Conservation (phyloP, 2,888 invertebrate genomes). For the Agonum fuliginosum region DNA sequence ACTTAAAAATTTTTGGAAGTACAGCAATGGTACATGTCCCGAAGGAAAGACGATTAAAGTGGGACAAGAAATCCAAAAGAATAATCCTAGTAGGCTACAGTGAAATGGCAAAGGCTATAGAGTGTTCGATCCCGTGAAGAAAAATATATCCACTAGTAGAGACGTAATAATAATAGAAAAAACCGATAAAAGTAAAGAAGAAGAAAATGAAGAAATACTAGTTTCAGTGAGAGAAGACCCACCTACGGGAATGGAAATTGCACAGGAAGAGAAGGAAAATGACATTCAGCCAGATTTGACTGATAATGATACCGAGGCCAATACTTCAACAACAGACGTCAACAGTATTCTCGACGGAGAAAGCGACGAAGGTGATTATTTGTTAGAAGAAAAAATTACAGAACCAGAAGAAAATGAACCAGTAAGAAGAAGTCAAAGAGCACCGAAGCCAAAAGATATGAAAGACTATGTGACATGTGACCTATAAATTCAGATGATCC, state of each 20-base stretch:
- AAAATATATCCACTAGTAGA: no score
- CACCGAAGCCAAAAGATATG: not conserved
- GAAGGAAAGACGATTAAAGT: constrained; percentile 56
- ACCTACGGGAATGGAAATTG: no score
- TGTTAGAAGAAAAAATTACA: not conserved
- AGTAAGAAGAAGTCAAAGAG: constrained; percentile 12
- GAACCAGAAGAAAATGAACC: not conserved
- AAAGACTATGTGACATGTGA: not conserved
- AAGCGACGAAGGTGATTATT: no score
- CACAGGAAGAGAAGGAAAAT: not conserved
- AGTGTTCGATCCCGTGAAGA: constrained; percentile 62
- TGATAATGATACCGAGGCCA: no score
- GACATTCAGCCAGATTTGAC: no score
- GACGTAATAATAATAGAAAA: no score
- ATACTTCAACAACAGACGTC: no score
- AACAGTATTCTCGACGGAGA: no score
- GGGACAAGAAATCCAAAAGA: constrained; percentile 57
- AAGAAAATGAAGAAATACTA: not conserved
- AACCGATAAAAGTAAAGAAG: constrained; percentile 41
- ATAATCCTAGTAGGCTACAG: constrained; percentile 63
- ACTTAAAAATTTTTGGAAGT: constrained; percentile 62
- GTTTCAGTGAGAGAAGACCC: not conserved
- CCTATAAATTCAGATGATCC: not conserved
- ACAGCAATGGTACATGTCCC: constrained; percentile 56
- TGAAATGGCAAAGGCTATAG: constrained; percentile 64